These are phyloP conservation scores for Lates calcarifer DNA, from an alignment of 2,113 vertebrate genomes.

Conservation along the genomic window DNA sequence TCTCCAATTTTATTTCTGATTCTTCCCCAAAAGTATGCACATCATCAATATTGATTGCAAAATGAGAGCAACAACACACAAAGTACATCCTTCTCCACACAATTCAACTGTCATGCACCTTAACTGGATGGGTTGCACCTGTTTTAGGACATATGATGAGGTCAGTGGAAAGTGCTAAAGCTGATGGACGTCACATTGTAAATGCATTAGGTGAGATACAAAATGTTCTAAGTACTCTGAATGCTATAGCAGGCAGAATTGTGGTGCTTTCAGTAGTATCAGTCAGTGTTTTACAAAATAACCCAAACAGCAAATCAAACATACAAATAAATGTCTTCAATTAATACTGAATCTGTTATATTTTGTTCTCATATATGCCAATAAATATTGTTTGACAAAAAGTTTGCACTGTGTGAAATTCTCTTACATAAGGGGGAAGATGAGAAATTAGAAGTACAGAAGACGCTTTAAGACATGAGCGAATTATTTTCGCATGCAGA, in stretches of 20 bases:
- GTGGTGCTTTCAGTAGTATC: slow-evolving; percentile 43
- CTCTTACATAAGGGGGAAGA: not conserved
- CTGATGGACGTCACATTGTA: not conserved
- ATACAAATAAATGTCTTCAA: slow-evolving; percentile 31
- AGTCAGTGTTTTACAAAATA: slow-evolving; percentile 42
- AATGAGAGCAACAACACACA: not conserved
- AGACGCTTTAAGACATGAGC: not conserved
- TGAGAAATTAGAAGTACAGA: not conserved
- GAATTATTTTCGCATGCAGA: too few species aligned
- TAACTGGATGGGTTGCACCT: not conserved
- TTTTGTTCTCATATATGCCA: slow-evolving; percentile 59
- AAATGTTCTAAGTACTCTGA: not conserved
- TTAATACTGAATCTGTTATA: slow-evolving; percentile 17
- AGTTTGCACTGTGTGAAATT: slow-evolving; percentile 8
- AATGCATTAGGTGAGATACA: not conserved
- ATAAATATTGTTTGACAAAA: slow-evolving; percentile 75
- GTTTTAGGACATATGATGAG: not conserved
- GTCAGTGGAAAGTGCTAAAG: not conserved
- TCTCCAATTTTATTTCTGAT: not conserved
- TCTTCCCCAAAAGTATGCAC: too few species aligned
- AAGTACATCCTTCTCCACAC: not conserved
- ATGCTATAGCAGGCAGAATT: not conserved
- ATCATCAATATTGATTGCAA: too few species aligned
- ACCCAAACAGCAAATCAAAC: slow-evolving; percentile 26
- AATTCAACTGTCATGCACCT: not conserved